Evolutionary conservation across 2,797 vertebrate species (phyloP), one percentile per base, ranked within the genome.

Genomic region (Schizothorax lantsangensis): DNA sequence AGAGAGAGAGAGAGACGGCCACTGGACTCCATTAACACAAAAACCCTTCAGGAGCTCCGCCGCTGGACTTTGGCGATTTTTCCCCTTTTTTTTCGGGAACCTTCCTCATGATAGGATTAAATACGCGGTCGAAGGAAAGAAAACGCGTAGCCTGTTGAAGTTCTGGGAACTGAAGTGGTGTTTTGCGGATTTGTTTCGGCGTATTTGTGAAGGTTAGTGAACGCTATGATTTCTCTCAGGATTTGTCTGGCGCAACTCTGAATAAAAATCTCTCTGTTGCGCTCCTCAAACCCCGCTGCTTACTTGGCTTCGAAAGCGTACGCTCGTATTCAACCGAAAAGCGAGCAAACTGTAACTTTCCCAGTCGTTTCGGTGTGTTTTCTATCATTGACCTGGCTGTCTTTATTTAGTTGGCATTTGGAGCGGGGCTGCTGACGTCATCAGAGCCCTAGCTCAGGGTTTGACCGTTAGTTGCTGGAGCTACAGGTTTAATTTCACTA

Each of bases 21-120:
- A 91, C 93, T 93, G 93, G 95, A 95, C 96, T 96, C 96, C 96
- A 96, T 96, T 96, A 95, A 91, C 91, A 57, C 88, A 75, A 91
- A 91, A 93, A 87, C 93, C 91, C 78, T 64, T 30, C 81, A 93
- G 94, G 92, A 95, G 94, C 93, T 92, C 92, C 91, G 92, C 92
- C 92, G 94, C 94, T 94, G 95, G 94, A 95, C 94, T 94, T 84
- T 88, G 33, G 91, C 90, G 87, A 92, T 73, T 69, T 82, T 45
- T n/a, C 7, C 14, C 0, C 1, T 92, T 2, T 66, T 92, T 89
- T 92, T 33, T 88, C 26, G 89, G 84, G 87, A 89, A 85, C 91
- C 91, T 93, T 81, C 91, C 86, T 89, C 85, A 88, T 88, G 85
- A 30, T 89, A 90, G 91, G 74, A 69, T 85, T 86, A 87, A 89